phyloP scores from a whole-genome alignment of 2,797 vertebrate species.

The Mus spretus region DNA sequence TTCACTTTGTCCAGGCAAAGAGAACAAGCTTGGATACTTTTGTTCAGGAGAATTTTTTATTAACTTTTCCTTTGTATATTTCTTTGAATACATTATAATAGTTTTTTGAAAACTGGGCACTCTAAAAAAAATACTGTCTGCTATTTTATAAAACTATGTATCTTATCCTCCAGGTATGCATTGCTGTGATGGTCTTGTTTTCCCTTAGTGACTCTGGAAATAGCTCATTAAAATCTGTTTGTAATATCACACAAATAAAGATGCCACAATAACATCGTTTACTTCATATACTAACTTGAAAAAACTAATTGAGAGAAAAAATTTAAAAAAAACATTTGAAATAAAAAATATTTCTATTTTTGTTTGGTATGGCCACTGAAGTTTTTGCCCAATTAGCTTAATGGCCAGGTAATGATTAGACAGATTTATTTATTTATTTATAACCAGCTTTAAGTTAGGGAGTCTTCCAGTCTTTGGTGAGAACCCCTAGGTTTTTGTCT shows the following conservation, averaged over 20 bases:
- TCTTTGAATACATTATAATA: neutral
- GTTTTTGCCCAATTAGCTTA: neutral
- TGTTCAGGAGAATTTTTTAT: neutral
- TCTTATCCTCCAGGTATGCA: neutral
- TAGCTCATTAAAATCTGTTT: neutral
- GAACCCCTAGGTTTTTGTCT: neutral
- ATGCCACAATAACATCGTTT: neutral
- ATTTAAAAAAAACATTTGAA: neutral
- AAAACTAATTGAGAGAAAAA: neutral
- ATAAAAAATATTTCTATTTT: neutral
- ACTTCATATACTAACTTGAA: neutral
- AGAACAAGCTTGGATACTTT: neutral
- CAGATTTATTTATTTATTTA: neutral
- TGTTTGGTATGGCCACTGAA: neutral
- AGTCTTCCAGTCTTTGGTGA: neutral
- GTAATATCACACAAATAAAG: neutral
- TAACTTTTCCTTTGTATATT: neutral
- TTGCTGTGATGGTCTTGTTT: neutral
- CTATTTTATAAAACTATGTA: neutral
- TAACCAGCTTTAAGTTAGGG: neutral
- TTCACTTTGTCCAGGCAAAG: neutral
- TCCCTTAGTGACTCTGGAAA: neutral
- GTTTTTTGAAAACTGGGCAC: neutral
- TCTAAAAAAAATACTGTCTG: neutral
- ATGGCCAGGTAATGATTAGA: neutral